Evolutionary conservation across 2,888 invertebrate species (phyloP).

Genomic region (Podabrus alpinus): DNA sequence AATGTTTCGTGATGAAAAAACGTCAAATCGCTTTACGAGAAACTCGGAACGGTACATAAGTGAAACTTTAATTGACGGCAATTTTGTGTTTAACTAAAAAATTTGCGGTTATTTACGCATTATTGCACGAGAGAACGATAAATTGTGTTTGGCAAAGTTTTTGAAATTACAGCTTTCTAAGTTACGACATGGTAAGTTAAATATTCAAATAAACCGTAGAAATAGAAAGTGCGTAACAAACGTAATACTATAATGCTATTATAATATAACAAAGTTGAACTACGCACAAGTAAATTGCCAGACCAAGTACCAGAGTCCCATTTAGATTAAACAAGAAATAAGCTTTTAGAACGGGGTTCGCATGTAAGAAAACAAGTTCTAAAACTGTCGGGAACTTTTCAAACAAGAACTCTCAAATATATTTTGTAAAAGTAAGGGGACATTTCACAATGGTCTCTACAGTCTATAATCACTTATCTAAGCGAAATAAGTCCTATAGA

Average conservation of each 20-base stretch:
- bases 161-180: not conserved
- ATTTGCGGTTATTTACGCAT: not conserved
- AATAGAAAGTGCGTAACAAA: not conserved
- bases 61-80: not conserved
- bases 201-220: not conserved
- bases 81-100: not conserved
- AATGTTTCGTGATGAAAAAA: too few relatives aligned
- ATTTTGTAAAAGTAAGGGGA: constrained; percentile 38
- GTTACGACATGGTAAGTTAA: not conserved
- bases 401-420: constrained; percentile 37
- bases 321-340: constrained; percentile 47
- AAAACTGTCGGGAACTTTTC: constrained; percentile 43
- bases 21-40: not conserved
- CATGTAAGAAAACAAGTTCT: constrained; percentile 42
- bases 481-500: constrained; percentile 27
- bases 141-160: not conserved
- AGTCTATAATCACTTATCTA: constrained; percentile 44
- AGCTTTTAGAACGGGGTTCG: constrained; percentile 39
- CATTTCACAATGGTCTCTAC: constrained; percentile 37
- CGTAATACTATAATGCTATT: not conserved
- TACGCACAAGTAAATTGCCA: constrained; percentile 38
- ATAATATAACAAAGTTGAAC: not conserved
- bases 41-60: not conserved
- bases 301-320: constrained; percentile 40
- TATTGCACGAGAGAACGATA: not conserved